Evolutionary conservation across 2,888 invertebrate species (phyloP), one percentile per base, ranked within the genome.

Genomic region (Phalera bucephala): DNA sequence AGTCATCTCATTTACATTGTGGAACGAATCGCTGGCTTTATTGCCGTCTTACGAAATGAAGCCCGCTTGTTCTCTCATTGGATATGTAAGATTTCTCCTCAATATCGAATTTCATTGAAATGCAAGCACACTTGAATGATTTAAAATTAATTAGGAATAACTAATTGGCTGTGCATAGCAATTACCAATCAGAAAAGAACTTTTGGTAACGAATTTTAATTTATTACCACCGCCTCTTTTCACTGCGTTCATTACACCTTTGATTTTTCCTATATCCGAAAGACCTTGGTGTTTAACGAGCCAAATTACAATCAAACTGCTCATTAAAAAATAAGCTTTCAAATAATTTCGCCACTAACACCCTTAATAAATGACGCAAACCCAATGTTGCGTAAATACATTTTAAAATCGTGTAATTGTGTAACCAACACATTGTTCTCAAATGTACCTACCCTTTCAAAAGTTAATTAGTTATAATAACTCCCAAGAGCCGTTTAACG

Each of bases 391-490:
- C 29, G 33, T 29, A 43, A 40, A 31, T 31, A 0, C 15, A 41
- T 36, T 52, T 60, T 56, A 31, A 39, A 47, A 55, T 45, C 26
- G 25, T 39, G 14, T 2, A 36, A 47, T 51, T 45, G 35, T 40
- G 34, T 20, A 35, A 40, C 41, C 42, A 45, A 54, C 54, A n/a
- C 45, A 54, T 26, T 13, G 42, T 30, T 44, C 32, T 50, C 48
- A 46, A 49, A 48, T 40, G 42, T 37, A 33, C 29, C n/a, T n/a
- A n/a, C n/a, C 34, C 44, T 6, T 49, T 39, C 49, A 61, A 53
- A 52, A 58, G 36, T 53, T 58, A 58, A 56, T 40, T 57, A 49
- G 45, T 3, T 39, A 52, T 52, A 58, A 58, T 66, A 60, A 64
- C 45, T 61, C 44, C 42, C 34, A 29, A 21, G 41, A 48, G 45